These are phyloP conservation scores for Eulemur albifrons DNA, from an alignment of 2,797 vertebrate genomes.

Conservation along the genomic window DNA sequence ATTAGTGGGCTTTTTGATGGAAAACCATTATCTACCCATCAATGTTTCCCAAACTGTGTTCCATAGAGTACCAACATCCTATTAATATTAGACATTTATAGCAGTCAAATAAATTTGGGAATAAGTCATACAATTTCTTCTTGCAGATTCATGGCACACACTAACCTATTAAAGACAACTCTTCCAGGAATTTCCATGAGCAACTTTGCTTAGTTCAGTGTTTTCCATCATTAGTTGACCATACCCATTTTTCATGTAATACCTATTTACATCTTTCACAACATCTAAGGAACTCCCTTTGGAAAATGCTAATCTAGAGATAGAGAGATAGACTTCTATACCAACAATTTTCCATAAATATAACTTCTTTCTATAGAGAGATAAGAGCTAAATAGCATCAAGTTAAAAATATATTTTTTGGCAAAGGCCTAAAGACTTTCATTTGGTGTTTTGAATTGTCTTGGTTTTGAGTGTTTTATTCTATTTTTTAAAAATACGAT, in stretches of 20 bases:
- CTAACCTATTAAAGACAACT: neutral
- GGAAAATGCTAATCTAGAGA: slow-evolving; percentile 5
- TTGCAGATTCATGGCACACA: neutral
- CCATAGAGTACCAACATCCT: neutral
- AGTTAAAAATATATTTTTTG: slow-evolving; percentile 12
- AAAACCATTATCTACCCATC: neutral
- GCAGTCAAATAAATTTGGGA: neutral
- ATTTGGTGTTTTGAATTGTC: neutral
- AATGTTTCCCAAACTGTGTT: neutral
- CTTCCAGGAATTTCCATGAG: neutral
- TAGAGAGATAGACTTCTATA: neutral
- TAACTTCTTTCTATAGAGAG: neutral
- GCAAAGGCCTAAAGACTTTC: neutral
- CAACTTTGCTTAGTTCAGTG: neutral
- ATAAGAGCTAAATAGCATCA: neutral
- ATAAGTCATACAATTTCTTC: neutral
- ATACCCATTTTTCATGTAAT: neutral
- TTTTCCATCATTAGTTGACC: slow-evolving; percentile 7
- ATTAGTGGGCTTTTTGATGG: neutral
- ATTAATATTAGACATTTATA: slow-evolving; percentile 7
- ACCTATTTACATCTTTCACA: neutral
- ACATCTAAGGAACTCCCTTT: neutral
- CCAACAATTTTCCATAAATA: slow-evolving; percentile 2
- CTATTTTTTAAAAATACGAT: neutral
- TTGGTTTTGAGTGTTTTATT: neutral